These are phyloP conservation scores for Malurus cyaneus DNA, from an alignment of 2,113 vertebrate species.

Conservation along the genomic window DNA sequence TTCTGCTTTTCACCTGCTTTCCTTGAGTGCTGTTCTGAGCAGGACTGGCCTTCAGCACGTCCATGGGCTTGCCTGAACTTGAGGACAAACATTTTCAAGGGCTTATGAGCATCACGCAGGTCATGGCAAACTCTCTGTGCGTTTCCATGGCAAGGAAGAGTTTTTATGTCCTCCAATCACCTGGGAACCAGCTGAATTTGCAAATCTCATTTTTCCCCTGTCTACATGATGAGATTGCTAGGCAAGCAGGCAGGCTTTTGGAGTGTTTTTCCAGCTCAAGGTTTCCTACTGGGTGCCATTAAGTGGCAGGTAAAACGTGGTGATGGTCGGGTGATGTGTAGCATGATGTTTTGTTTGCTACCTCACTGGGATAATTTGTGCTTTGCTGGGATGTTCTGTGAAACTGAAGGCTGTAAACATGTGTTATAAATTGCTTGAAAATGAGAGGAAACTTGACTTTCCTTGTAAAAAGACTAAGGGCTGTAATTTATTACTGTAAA, in stretches of 20 bases:
- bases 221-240: neutral
- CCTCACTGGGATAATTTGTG: neutral
- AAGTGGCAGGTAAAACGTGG: neutral
- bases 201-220: neutral
- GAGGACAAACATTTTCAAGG: neutral
- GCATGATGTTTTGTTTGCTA: neutral
- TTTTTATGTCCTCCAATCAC: neutral
- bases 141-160: neutral
- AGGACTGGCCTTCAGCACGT: neutral
- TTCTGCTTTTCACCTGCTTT: neutral
- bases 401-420: neutral
- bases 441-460: constrained; percentile 43
- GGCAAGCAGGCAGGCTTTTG: neutral
- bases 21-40: accelerated
- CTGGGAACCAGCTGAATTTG: neutral
- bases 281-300: neutral
- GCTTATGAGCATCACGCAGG: neutral
- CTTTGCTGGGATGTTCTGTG: neutral
- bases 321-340: neutral
- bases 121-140: accelerated
- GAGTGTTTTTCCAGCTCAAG: neutral
- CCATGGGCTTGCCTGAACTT: neutral
- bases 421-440: constrained; percentile 30
- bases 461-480: neutral
- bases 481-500: constrained; percentile 62